Evolutionary conservation across 2,888 invertebrate species (phyloP), one percentile per base, ranked within the genome.

Genomic region (Chrysomela aeneicollis): DNA sequence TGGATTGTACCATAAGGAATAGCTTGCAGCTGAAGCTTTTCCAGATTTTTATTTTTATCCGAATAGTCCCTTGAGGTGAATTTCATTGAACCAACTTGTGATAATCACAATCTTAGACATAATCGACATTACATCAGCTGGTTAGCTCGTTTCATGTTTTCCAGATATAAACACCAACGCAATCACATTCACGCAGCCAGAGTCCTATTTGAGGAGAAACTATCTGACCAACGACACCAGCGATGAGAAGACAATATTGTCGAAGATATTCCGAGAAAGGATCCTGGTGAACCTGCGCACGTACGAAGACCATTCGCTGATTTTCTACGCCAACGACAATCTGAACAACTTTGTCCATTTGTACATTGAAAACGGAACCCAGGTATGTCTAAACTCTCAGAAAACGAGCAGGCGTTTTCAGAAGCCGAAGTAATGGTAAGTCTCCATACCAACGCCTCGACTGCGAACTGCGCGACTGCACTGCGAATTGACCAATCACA

Each of bases 261-360:
- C 89, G 81, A 89, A 88, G 73, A 91, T 95, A 82, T 88, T 96
- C 75, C 86, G 87, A 10, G 89, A 93, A 79, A 90, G 92, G 74
- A 89, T 97, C 61, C 85, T 95, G n/a, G 88, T 97, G 79, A 97
- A 95, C 82, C 85, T 97, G 66, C 86, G 97, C 73, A 97, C 97
- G 0, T 94, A 94, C 78, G 93, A 93, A 75, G 86, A 87, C 42
- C 88, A 92, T 71, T 90, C 94, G 0, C 82, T 97, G 73, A 90
- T 97, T 17, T 84, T 97, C 6, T 97, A 97, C 78, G 94, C 95
- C 32, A 94, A 96, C 78, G 97, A 97, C 81, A 92, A 96, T 81
- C 85, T 94, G 64, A 96, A 96, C 79, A 97, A 97, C 82, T 97
- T 97, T 81, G 90, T 95, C 57, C 96, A 96, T 81, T 83, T 96